Base-by-base conservation (phyloP, 2,113 vertebrate species). In the Amphiprion ocellaris region DNA sequence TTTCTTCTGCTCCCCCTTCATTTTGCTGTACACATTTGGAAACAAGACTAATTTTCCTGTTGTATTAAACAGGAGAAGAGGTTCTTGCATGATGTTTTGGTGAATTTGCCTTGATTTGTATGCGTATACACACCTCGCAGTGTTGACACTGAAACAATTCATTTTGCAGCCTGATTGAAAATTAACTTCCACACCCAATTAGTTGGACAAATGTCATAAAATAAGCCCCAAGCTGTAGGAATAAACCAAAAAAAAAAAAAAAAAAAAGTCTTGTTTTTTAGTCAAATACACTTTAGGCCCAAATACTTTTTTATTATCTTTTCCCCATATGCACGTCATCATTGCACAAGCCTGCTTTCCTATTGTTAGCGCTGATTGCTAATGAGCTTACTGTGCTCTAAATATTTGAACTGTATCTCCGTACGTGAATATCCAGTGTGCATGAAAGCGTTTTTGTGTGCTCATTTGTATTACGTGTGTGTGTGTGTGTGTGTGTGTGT, bases 331-430 rank as follows among this genome's bases (percentile, higher is more conserved):
- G 41, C 21, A 56, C 68, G 64, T 62, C 30, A 69, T 74, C 69
- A 68, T 30, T 26, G 60, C 39, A 30, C 28, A 26, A 60, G 54
- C 53, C 76, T 52, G 41, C 3, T 60, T 69, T 67, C 66, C 76
- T 2, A 33, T 61, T 76, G 66, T 86, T 90, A 86, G 62, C 64
- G 10, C 84, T 91, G 87, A 92, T 91, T 87, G 86, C 86, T 85
- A 74, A 87, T 83, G 78, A 74, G 74, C 81, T 37, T 76, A 59
- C 28, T 66, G 47, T 44, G 50, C 37, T 59, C 53, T 28, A 66
- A 77, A 74, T 76, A 77, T 77, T 85, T 80, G 66, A 70, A 26
- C 74, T 46, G 19, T 47, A 60, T 81, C 71, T 71, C 28, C 28
- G 73, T 76, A 64, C 24, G 19, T 14, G 23, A 24, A 79, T 71